Base-by-base conservation (phyloP, 2,888 invertebrate genomes). In the Bugulina stolonifera region DNA sequence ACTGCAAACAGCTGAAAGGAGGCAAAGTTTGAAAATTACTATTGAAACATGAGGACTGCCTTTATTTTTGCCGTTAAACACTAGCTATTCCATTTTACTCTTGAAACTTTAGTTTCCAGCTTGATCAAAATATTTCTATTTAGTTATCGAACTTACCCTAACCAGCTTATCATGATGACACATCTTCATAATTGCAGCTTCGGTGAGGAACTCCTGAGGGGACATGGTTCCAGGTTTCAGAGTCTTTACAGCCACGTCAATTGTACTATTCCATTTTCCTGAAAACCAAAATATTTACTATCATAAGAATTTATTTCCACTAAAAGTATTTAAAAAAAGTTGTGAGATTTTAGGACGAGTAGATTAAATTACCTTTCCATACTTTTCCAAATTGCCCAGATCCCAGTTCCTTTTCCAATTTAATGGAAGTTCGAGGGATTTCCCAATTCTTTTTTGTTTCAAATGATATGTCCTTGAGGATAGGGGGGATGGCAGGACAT, bases 341-440 rank as follows among this genome's bases (percentile, higher is more conserved):
- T n/a, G n/a, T n/a, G n/a, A n/a, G n/a, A n/a, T n/a, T n/a, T n/a
- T 5, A 43, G 43, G 5, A 5, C 5, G 43, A 43, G 18, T 43
- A 18, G 18, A 18, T 43, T 18, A 43, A 18, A 10, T 10, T 43
- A 82, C 95, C 96, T 82, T 93, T 94, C 87, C 91, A 95, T 1
- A 97, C 97, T 85, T 97, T 95, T 1, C 97, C 98, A 83, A 98
- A 98, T 87, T 96, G 95, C n/a, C 98, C 98, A 77, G 93, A 91
- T 0, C 98, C 98, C 73, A 98, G 87, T 83, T 93, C 93, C 76
- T 90, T 88, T 73, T 93, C 89, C 75, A 99, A 88, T 80, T 93
- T 91, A 75, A 99, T 89, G 85, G 96, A 93, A 35, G 88, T 88
- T 71, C 96, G 87, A 57, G 93, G 92, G 79, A 98, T 97, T 86